A percentile compares a stretch with the other conserved stretches of the same genome.
phyloP scores from a whole-genome alignment of 2,113 vertebrate genomes.

The Vimba vimba region DNA sequence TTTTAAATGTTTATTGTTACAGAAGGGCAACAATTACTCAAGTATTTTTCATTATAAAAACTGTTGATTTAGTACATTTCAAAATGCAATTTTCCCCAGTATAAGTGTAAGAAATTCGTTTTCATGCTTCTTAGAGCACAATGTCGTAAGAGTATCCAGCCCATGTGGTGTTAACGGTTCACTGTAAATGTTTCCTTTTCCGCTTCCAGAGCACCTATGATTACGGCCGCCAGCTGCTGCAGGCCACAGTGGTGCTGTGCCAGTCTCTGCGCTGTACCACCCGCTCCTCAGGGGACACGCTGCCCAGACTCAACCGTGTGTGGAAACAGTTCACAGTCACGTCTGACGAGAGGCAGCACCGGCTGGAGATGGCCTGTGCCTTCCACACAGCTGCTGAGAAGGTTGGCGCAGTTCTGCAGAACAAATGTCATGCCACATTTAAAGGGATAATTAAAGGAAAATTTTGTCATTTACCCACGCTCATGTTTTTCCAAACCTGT shows the following conservation, averaged over 20 bases:
- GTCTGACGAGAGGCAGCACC: conserved; percentile 89
- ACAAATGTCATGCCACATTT: not conserved
- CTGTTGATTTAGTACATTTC: too few relatives aligned
- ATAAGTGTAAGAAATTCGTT: too few relatives aligned
- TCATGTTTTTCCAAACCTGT: not conserved
- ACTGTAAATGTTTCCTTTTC: not conserved
- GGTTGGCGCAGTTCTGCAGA: conserved; percentile 67
- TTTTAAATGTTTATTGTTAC: too few relatives aligned
- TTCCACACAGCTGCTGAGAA: conserved; percentile 92
- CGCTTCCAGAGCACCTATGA: conserved; percentile 91
- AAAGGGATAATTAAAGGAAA: not conserved
- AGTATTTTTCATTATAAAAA: too few relatives aligned
- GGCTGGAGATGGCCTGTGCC: conserved; percentile 87
- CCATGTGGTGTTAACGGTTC: not conserved
- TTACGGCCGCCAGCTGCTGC: conserved; percentile 94
- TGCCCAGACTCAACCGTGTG: conserved; percentile 92
- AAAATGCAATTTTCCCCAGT: too few relatives aligned
- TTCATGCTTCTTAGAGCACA: not conserved
- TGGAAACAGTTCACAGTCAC: conserved; percentile 97
- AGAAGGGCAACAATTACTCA: too few relatives aligned
- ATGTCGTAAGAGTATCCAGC: not conserved
- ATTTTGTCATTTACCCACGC: not conserved
- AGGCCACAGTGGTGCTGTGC: conserved; percentile 95
- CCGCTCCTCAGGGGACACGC: conserved; percentile 92
- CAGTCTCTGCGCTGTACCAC: conserved; percentile 95